Evolutionary conservation across 2,113 vertebrate species (phyloP).

Genomic region (Zosterops borbonicus): DNA sequence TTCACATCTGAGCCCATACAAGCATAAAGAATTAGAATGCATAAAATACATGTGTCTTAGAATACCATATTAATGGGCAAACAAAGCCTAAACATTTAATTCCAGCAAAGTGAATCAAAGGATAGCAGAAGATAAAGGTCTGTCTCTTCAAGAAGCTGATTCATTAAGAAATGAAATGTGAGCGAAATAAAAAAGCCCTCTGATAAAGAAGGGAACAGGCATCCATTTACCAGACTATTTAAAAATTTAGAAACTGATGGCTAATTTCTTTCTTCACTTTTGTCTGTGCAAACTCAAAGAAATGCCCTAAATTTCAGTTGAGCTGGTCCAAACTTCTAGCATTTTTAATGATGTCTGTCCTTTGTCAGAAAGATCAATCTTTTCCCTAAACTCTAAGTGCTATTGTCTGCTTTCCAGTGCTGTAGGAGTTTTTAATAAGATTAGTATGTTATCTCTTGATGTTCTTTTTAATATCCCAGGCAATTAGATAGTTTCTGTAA

Average conservation of each 20-base stretch:
- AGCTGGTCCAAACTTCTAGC: not conserved
- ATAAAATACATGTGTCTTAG: not conserved
- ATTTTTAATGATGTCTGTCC: not conserved
- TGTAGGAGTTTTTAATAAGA: not conserved
- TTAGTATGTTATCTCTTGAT: not conserved
- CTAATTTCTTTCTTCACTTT: not conserved
- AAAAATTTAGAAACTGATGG: not conserved
- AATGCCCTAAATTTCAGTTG: not conserved
- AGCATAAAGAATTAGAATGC: not conserved
- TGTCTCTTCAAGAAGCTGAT: slow-evolving; percentile 4
- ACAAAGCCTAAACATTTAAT: slow-evolving; percentile 9
- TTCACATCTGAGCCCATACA: not conserved
- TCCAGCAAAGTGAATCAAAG: slow-evolving; percentile 5
- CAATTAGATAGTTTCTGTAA: not conserved
- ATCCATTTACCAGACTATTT: not conserved
- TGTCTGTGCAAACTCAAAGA: not conserved
- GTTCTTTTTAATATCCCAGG: not conserved
- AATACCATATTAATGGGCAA: not conserved
- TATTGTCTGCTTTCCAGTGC: not conserved
- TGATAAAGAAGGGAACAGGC: slow-evolving; percentile 16
- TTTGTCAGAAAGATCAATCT: not conserved
- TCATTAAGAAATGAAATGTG: slow-evolving; percentile 51
- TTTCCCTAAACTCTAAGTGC: not conserved
- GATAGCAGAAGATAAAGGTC: slow-evolving; percentile 18
- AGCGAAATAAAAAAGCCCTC: slow-evolving; percentile 35